Evolutionary conservation across 2,888 invertebrate species (phyloP), one percentile per base, ranked within the genome.

Genomic region (Oligia latruncula): DNA sequence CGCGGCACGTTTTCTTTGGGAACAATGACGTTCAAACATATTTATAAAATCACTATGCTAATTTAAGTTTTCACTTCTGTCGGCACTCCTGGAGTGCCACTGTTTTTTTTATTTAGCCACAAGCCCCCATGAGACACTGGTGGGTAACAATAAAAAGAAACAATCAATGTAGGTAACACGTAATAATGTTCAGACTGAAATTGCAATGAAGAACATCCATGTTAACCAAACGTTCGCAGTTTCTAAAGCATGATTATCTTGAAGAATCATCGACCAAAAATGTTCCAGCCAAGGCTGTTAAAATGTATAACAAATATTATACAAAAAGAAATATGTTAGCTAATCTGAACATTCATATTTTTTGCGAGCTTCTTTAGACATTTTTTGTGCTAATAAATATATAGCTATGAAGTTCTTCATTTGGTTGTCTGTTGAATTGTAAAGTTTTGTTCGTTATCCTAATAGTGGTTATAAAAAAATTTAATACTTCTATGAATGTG

Each of bases 181-280:
- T 20, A 5, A n/a, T 1, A 58, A 17, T n/a, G 2, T 1, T 4
- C 0, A 40, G 17, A 58, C 17, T 0, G 13, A 49, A 60, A 46
- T 46, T 80, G 9, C 35, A 49, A 72, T 4, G 58, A 60, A 40
- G 43, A 35, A 17, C 11, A 76, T 81, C 70, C 72, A 78, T 65
- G 17, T 40, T 79, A 84, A 74, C 17, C 43, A 29, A 78, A 74
- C 62, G 62, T 62, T 40, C 15, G 5, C 15, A 64, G 20, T 43
- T 46, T 40, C 17, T 40, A 43, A 75, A 71, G 49, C 68, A 67
- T 70, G 58, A 55, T 74, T 62, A 60, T 77, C 43, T 68, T 49
- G 17, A 78, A 75, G 65, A 81, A 80, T 74, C 78, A 79, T 79
- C 76, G 13, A 58, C 55, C 72, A 80, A 79, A 85, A 77, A 71